Percentiles rank a stretch among this genome's conserved stretches.
Conservation (phyloP, 2,113 vertebrate genomes). For the Tenebrosternarchus preto region DNA sequence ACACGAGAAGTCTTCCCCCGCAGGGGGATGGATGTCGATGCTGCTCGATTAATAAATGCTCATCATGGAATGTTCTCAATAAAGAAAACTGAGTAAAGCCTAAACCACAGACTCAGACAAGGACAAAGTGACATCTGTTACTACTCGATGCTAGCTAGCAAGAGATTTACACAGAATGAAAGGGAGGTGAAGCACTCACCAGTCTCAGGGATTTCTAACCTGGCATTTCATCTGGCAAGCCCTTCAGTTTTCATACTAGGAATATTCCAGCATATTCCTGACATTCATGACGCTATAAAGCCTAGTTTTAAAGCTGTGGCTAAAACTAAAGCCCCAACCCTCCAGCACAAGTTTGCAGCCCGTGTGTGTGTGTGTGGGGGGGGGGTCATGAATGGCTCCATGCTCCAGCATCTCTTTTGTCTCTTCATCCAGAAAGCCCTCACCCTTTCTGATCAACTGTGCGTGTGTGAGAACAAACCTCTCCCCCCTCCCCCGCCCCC, state of each 20-base stretch:
- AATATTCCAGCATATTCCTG: background rate
- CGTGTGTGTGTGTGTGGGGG: background rate
- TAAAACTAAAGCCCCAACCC: background rate
- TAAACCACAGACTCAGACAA: too few relatives aligned
- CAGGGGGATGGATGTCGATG: too few relatives aligned
- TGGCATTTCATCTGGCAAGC: background rate
- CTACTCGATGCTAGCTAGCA: background rate
- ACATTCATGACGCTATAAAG: background rate
- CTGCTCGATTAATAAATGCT: too few relatives aligned
- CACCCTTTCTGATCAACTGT: background rate
- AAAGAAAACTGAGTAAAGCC: too few relatives aligned
- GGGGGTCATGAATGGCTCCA: slow-evolving; percentile 26
- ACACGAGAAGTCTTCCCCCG: too few relatives aligned
- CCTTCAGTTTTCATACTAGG: background rate
- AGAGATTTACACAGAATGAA: background rate
- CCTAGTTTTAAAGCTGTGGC: background rate
- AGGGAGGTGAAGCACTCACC: background rate
- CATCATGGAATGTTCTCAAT: too few relatives aligned
- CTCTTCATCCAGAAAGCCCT: slow-evolving; percentile 40
- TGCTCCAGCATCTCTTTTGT: slow-evolving; percentile 29
- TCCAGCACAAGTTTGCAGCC: background rate
- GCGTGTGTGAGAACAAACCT: too few relatives aligned
- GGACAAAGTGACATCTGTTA: background rate
- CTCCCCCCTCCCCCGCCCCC: background rate
- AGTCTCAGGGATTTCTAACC: background rate